These are phyloP conservation scores for Buathra laborator DNA, from an alignment of 2,888 invertebrate genomes.

Conservation along the genomic window DNA sequence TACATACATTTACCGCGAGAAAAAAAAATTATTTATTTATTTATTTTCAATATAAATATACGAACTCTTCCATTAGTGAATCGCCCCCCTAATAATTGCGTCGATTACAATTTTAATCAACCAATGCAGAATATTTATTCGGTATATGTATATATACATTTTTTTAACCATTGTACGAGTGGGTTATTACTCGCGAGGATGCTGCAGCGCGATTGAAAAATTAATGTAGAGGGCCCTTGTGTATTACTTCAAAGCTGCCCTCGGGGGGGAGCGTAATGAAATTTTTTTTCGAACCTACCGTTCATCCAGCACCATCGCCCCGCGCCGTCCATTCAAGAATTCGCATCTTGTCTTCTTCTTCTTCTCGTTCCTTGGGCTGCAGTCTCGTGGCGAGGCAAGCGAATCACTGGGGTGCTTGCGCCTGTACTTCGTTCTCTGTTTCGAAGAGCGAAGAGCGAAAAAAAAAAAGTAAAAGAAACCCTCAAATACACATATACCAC, in stretches of 20 bases:
- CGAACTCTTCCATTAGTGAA: too few species aligned
- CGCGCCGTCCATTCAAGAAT: constrained; percentile 50
- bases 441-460: constrained; percentile 2
- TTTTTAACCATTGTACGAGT: constrained; percentile 21
- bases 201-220: constrained; percentile 51
- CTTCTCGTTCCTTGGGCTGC: constrained; percentile 52
- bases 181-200: constrained; percentile 40
- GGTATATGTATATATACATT: neutral
- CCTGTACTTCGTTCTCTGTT: constrained; percentile 27
- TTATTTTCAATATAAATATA: too few species aligned
- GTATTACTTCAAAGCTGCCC: constrained; percentile 52
- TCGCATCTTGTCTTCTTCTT: constrained; percentile 55
- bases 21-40: too few species aligned
- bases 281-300: constrained; percentile 51
- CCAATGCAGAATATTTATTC: neutral
- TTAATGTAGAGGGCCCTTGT: constrained; percentile 50
- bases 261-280: constrained; percentile 58
- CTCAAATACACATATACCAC: neutral
- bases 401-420: constrained; percentile 7
- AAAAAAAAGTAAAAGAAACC: constrained; percentile 35
- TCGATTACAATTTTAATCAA: neutral
- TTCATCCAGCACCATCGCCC: constrained; percentile 49
- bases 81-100: too few species aligned
- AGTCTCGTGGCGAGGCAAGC: constrained; percentile 48
- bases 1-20: too few species aligned